phyloP scores from a whole-genome alignment of 2,113 vertebrate genomes.

The Xiphophorus couchianus region DNA sequence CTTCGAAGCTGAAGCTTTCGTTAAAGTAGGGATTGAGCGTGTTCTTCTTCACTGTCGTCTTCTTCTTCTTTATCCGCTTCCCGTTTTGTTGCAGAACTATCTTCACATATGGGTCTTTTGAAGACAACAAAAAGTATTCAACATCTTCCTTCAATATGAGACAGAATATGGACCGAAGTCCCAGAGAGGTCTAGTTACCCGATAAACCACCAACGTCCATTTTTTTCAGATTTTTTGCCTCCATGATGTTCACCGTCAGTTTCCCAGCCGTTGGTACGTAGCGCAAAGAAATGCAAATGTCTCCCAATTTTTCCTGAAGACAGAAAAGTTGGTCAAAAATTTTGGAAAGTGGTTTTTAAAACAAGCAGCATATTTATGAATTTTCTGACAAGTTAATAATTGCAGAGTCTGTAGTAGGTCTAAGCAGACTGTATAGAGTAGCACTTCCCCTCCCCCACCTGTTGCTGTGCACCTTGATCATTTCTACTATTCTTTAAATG shows the following conservation, averaged over 20 bases:
- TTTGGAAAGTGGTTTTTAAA: background rate
- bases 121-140: conserved; percentile 1
- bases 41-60: conserved; percentile 93
- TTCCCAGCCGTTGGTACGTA: conserved; percentile 91
- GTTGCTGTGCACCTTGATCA: no score
- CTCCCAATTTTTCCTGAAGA: conserved; percentile 87
- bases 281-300: conserved; percentile 89
- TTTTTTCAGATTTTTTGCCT: conserved; percentile 89
- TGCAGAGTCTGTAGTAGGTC: no score
- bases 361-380: background rate
- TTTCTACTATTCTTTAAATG: no score
- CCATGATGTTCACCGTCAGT: conserved; percentile 90
- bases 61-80: conserved; percentile 90
- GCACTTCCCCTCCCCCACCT: no score
- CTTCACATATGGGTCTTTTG: conserved; percentile 79
- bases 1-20: conserved; percentile 92
- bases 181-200: conserved; percentile 67
- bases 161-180: background rate
- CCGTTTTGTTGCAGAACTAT: conserved; percentile 88
- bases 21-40: conserved; percentile 93
- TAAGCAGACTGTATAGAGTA: no score
- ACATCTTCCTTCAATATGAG: background rate
- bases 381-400: background rate
- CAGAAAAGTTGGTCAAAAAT: conserved; percentile 10
- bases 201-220: conserved; percentile 92